phyloP scores from a whole-genome alignment of 2,797 vertebrate species.

The Danio albolineatus region DNA sequence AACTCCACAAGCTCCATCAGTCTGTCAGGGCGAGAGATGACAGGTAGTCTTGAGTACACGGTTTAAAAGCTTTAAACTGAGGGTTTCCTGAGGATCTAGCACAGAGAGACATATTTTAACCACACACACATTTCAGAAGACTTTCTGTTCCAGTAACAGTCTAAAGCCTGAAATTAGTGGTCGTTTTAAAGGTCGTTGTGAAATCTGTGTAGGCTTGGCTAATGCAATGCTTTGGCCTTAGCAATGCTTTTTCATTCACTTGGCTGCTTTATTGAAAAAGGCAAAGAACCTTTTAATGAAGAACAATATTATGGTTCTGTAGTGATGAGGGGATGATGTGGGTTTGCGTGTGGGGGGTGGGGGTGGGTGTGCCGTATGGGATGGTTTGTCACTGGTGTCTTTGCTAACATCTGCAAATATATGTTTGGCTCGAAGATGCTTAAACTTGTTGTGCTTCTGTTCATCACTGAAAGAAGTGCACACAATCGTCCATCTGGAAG shows the following conservation, averaged over 20 bases:
- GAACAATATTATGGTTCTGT: not conserved
- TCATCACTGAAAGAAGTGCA: too few species aligned
- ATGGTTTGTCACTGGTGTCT: too few species aligned
- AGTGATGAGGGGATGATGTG: not conserved
- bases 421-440: too few species aligned
- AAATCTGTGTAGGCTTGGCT: slow-evolving; percentile 6
- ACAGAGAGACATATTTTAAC: slow-evolving; percentile 1
- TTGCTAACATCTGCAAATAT: too few species aligned
- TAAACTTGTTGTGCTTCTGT: too few species aligned
- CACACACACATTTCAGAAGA: not conserved
- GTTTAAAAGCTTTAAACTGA: slow-evolving; percentile 46
- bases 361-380: too few species aligned
- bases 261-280: not conserved
- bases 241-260: not conserved
- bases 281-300: not conserved
- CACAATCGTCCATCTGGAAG: too few species aligned
- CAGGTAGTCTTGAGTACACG: slow-evolving; percentile 29
- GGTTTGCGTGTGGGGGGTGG: too few species aligned
- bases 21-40: slow-evolving; percentile 28
- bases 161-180: slow-evolving; percentile 29
- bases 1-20: slow-evolving; percentile 23
- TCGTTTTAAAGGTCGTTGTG: slow-evolving; percentile 42
- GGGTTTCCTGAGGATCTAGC: slow-evolving; percentile 9
- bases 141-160: slow-evolving; percentile 14
- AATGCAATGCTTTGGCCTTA: slow-evolving; percentile 2